Evolutionary conservation across 2,888 invertebrate species (phyloP).

Genomic region (Drosophila neonasuta): DNA sequence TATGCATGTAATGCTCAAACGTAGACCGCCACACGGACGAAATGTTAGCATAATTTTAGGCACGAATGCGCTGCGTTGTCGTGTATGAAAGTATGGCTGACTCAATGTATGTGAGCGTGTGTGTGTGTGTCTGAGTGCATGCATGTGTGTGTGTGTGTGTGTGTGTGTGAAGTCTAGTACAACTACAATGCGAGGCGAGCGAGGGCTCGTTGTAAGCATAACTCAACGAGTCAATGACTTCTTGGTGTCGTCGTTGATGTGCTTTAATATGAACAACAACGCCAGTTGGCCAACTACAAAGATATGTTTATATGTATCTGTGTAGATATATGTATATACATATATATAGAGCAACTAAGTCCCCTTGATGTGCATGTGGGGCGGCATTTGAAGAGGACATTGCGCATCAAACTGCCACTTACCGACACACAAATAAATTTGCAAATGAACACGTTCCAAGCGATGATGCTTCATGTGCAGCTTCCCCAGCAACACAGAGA

Average conservation of each 20-base stretch:
- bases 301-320: slow-evolving; percentile 2
- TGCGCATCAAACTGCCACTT: slow-evolving; percentile 76
- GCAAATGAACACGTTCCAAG: slow-evolving; percentile 78
- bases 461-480: slow-evolving; percentile 50
- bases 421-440: slow-evolving; percentile 77
- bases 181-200: slow-evolving; percentile 52
- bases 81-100: slow-evolving; percentile 28
- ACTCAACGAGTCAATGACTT: slow-evolving; percentile 81
- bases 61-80: slow-evolving; percentile 63
- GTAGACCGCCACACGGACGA: slow-evolving; percentile 60
- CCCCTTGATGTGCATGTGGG: slow-evolving; percentile 48
- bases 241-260: slow-evolving; percentile 79
- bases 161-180: slow-evolving; percentile 39
- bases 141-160: slow-evolving; percentile 23
- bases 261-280: slow-evolving; percentile 79
- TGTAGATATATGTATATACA: background rate
- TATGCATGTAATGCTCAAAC: slow-evolving; percentile 39
- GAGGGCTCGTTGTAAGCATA: slow-evolving; percentile 70
- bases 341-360: slow-evolving; percentile 23
- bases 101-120: slow-evolving; percentile 4
- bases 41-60: slow-evolving; percentile 76
- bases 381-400: slow-evolving; percentile 71
- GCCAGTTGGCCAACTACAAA: slow-evolving; percentile 42
- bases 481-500: slow-evolving; percentile 1
- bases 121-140: slow-evolving; percentile 24